Evolutionary conservation across 1,140 invertebrate genomes (phyloP).

Genomic region (Nasonia vitripennis): DNA sequence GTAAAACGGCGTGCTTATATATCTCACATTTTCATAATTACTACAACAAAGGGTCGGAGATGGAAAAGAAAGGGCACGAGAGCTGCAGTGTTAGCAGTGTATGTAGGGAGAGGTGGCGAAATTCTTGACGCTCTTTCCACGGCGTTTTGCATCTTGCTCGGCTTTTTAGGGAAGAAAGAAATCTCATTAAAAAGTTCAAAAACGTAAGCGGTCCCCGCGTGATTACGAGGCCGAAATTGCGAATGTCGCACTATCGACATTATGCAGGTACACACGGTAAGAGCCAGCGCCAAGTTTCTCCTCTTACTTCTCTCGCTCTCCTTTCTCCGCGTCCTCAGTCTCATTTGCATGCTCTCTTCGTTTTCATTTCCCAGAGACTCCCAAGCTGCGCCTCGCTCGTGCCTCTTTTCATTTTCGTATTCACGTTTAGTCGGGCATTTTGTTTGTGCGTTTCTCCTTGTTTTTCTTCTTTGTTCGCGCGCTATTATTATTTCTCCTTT

Average conservation of each 20-base stretch:
- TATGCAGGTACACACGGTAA: slow-evolving; percentile 24
- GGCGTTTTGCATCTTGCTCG: slow-evolving; percentile 31
- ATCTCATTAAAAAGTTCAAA: slow-evolving; percentile 47
- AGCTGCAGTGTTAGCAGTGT: neutral
- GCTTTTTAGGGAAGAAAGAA: slow-evolving; percentile 20
- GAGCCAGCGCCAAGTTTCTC: neutral
- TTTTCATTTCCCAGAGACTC: slow-evolving; percentile 11
- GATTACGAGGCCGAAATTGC: slow-evolving; percentile 45
- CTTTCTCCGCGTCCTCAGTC: neutral
- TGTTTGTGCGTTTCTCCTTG: neutral
- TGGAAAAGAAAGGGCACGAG: neutral
- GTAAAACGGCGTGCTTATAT: neutral
- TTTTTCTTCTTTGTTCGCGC: neutral
- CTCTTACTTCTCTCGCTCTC: neutral
- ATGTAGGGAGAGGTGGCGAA: neutral
- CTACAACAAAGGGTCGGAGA: slow-evolving; percentile 15
- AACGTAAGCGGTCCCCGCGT: neutral
- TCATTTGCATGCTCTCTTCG: slow-evolving; percentile 34
- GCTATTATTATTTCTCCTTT: neutral
- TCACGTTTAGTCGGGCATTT: slow-evolving; percentile 5
- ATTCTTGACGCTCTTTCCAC: neutral
- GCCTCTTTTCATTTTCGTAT: neutral
- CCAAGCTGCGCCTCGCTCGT: neutral
- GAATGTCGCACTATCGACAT: slow-evolving; percentile 38
- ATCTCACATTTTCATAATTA: slow-evolving; percentile 32